Evolutionary conservation across 2,797 vertebrate genomes (phyloP).

Genomic region (Arctocebus calabarensis): DNA sequence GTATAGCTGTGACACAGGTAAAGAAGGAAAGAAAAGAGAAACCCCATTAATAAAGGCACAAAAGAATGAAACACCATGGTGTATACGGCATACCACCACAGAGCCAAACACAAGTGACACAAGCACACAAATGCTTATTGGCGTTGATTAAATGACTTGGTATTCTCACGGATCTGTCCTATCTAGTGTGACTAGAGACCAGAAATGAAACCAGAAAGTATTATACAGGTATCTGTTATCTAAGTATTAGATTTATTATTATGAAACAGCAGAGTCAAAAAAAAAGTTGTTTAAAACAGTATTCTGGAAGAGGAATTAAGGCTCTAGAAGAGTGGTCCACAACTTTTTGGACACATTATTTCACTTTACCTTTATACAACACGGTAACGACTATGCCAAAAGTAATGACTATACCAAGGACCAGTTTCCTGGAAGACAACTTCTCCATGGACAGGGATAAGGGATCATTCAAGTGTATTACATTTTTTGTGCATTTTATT

Average conservation of each 20-base stretch:
- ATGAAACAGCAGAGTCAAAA: not conserved
- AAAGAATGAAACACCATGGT: not conserved
- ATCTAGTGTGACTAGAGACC: not conserved
- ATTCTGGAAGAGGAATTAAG: not conserved
- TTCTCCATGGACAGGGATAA: too few species aligned
- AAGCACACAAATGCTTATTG: too few species aligned
- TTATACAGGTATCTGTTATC: not conserved
- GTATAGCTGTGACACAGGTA: not conserved
- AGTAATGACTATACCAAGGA: too few species aligned
- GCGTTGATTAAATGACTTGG: not conserved
- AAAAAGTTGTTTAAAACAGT: not conserved
- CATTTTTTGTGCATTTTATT: too few species aligned
- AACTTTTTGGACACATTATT: too few species aligned
- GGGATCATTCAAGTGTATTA: too few species aligned
- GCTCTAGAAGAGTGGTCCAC: not conserved
- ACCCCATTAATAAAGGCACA: not conserved
- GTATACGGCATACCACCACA: not conserved
- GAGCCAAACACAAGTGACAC: not conserved
- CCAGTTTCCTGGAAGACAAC: too few species aligned
- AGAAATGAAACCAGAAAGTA: not conserved
- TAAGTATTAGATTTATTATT: not conserved
- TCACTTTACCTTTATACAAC: too few species aligned
- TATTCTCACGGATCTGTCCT: not conserved
- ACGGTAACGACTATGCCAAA: too few species aligned
- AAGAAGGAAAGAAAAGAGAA: not conserved